Base-by-base conservation (phyloP, 2,888 invertebrate species). In the Zygogramma bicolorata region DNA sequence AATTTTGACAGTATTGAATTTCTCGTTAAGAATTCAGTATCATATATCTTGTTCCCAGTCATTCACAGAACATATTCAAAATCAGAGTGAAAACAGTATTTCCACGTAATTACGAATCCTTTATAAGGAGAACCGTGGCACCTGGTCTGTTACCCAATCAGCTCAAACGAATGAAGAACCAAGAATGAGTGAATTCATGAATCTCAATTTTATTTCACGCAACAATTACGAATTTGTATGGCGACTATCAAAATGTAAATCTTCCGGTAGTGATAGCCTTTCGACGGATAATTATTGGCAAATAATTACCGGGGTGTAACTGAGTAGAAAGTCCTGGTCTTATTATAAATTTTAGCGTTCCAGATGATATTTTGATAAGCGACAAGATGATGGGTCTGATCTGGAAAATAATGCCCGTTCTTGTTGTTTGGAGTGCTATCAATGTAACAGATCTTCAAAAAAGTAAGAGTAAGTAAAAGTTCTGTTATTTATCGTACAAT, bases 71-170 rank as follows among this genome's bases (percentile, higher is more conserved):
- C 10, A 65, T 53, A 65, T 57, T 29, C 53, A 57, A 65, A 65
- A 65, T 57, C 65, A 22, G 25, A 31, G 40, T 53, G 57, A 57
- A 38, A 68, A 62, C 65, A 65, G 49, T 65, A 53, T 65, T 65
- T 34, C 49, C 57, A 53, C 38, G 57, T 65, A 62, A 68, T 68
- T 62, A 29, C 58, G 46, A 34, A 65, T 42, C 59, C 65, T 31
- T 65, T 53, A 42, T 65, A 65, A 34, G 69, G 65, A 65, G 25
- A 7, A 3, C 10, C 8, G 20, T 34, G 46, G n/a, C 69, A 70
- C 65, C 69, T 70, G 69, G 31, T 58, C 22, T 65, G 58, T 70
- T 70, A 61, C 49, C 34, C 68, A 49, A 65, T 70, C 61, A 46
- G 31, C 25, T n/a, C 10, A 53, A 25, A 25, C 42, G 59, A 53